Conservation (phyloP, 1,140 invertebrate genomes). For the Galendromus occidentalis region DNA sequence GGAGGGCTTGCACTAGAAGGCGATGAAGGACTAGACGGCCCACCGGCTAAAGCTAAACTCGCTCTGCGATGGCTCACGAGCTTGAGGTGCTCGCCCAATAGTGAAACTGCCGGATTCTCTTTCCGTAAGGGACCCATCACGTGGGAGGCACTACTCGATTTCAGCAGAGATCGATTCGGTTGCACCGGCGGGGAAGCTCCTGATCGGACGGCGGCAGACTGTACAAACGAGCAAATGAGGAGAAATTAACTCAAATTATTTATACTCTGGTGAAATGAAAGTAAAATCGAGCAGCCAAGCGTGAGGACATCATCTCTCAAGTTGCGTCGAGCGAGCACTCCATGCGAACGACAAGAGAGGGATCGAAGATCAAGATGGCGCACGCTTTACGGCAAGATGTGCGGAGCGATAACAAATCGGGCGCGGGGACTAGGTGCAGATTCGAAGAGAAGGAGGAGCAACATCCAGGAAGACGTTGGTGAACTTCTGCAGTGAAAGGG, state of each 20-base stretch:
- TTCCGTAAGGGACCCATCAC: too few relatives aligned
- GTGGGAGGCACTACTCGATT: slow-evolving; percentile 4
- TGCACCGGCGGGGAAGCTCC: slow-evolving; percentile 10
- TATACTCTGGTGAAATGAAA: neutral
- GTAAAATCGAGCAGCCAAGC: too few relatives aligned
- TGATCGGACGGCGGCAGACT: slow-evolving; percentile 19
- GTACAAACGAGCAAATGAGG: neutral
- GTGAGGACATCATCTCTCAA: too few relatives aligned
- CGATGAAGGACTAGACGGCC: neutral
- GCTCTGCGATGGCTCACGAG: slow-evolving; percentile 1
- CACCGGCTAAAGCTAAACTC: slow-evolving; percentile 1
- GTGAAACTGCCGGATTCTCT: neutral
- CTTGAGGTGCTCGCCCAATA: slow-evolving; percentile 9
- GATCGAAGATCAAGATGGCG: slow-evolving; percentile 20
- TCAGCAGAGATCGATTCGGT: slow-evolving; percentile 10
- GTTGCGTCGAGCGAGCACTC: too few relatives aligned
- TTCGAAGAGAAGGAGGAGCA: too few relatives aligned
- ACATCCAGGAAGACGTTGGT: neutral
- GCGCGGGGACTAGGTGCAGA: too few relatives aligned
- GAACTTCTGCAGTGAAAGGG: slow-evolving; percentile 11
- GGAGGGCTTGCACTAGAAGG: neutral
- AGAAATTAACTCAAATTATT: too few relatives aligned
- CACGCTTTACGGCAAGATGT: slow-evolving; percentile 24
- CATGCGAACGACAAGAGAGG: slow-evolving; percentile 21
- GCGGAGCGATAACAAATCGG: slow-evolving; percentile 13